Percentiles rank a stretch among this genome's conserved stretches.
These are phyloP conservation scores for Pomatostomus ruficeps DNA, from an alignment of 2,113 vertebrate species.

Conservation along the genomic window DNA sequence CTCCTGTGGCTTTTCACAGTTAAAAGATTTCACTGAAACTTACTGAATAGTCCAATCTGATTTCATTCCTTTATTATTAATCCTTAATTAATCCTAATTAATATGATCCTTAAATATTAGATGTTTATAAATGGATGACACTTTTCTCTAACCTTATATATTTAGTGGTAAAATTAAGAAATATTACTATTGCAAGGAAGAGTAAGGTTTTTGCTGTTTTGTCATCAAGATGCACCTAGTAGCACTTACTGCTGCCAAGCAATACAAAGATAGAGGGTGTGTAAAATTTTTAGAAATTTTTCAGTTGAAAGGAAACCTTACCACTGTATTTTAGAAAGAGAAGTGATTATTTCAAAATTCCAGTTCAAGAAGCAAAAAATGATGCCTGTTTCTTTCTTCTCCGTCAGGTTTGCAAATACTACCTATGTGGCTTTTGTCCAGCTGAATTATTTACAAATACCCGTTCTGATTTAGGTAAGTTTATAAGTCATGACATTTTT, in stretches of 20 bases:
- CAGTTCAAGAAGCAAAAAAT: not conserved
- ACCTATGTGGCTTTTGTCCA: slow-evolving; percentile 96
- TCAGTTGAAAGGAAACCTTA: not conserved
- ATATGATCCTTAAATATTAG: too few species aligned
- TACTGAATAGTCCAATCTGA: not conserved
- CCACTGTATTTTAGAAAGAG: not conserved
- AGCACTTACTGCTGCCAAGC: not conserved
- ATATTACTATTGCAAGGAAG: not conserved
- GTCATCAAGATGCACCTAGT: not conserved
- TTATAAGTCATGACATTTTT: not conserved
- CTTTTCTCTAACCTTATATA: not conserved
- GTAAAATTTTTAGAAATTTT: not conserved
- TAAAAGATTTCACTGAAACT: not conserved
- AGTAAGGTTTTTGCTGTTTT: not conserved
- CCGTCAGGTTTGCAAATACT: slow-evolving; percentile 92
- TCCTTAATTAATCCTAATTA: too few species aligned
- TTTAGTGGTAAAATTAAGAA: not conserved
- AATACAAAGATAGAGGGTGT: not conserved
- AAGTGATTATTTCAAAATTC: not conserved
- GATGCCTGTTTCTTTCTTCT: slow-evolving; percentile 8
- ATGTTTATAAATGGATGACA: not conserved
- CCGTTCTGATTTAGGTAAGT: slow-evolving; percentile 95
- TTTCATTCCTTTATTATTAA: not conserved
- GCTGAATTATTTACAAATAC: slow-evolving; percentile 98
- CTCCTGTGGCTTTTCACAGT: not conserved